Conservation (phyloP, 2,888 invertebrate species). For the Spialia ferax region DNA sequence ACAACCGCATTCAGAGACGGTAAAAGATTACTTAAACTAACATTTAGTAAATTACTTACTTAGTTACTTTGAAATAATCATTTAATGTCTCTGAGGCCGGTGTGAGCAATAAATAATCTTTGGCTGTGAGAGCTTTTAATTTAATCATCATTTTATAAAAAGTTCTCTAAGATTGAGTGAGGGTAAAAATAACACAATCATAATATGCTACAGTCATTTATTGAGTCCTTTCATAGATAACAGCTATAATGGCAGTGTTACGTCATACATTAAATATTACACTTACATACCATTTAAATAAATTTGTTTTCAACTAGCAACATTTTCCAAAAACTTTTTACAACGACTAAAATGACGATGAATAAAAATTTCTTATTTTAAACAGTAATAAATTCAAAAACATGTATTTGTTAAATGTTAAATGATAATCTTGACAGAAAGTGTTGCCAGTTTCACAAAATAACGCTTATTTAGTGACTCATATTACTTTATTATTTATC, state of each 20-base stretch:
- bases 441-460: slow-evolving; percentile 29
- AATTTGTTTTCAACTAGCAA: slow-evolving; percentile 33
- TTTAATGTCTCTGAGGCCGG: too few relatives aligned
- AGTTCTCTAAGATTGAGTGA: too few relatives aligned
- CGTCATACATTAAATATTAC: slow-evolving; percentile 24
- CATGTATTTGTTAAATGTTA: too few relatives aligned
- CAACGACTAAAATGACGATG: neutral
- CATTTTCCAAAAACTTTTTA: slow-evolving; percentile 21
- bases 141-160: too few relatives aligned
- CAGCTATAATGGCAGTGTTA: slow-evolving; percentile 46
- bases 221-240: slow-evolving; percentile 40
- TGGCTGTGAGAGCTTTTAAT: too few relatives aligned
- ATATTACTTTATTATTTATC: neutral
- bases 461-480: neutral
- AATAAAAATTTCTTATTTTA: neutral
- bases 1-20: too few relatives aligned
- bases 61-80: too few relatives aligned
- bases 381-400: too few relatives aligned
- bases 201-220: slow-evolving; percentile 41
- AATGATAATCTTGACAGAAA: slow-evolving; percentile 10
- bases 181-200: slow-evolving; percentile 5
- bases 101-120: too few relatives aligned
- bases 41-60: too few relatives aligned
- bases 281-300: slow-evolving; percentile 28
- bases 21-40: too few relatives aligned